Evolutionary conservation across 2,888 invertebrate species (phyloP).

Genomic region (Ptychoptera albimana): DNA sequence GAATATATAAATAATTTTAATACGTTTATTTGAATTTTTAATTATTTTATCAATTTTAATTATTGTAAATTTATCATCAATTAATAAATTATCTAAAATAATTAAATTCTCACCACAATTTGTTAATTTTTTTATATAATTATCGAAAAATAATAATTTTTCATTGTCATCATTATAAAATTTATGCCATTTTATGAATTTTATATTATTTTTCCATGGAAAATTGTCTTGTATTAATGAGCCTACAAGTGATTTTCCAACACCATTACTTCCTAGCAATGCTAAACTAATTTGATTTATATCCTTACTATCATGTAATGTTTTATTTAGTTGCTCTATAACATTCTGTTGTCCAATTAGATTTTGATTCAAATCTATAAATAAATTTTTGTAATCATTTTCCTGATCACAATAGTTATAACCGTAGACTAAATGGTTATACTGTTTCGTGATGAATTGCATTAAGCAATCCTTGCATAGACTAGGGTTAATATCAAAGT

Average conservation of each 20-base stretch:
- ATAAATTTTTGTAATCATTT: neutral
- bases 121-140: slow-evolving; percentile 14
- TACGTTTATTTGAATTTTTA: neutral
- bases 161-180: neutral
- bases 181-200: slow-evolving; percentile 16
- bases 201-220: slow-evolving; percentile 24
- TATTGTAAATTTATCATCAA: slow-evolving; percentile 15
- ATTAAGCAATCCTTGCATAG: too few species aligned
- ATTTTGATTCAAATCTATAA: neutral
- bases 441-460: neutral
- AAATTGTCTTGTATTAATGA: slow-evolving; percentile 16
- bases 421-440: slow-evolving; percentile 1
- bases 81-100: slow-evolving; percentile 21
- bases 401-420: neutral
- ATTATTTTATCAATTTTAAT: slow-evolving; percentile 13
- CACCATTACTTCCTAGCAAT: slow-evolving; percentile 8
- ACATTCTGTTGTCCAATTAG: neutral
- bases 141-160: neutral
- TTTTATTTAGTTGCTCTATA: neutral
- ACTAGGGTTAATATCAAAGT: too few species aligned
- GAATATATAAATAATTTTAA: slow-evolving; percentile 1
- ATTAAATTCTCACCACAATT: slow-evolving; percentile 25
- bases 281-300: neutral
- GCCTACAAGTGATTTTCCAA: slow-evolving; percentile 23
- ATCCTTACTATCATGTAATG: neutral